A percentile compares a stretch with the other conserved stretches of the same genome.
Evolutionary conservation across 1,140 invertebrate genomes (phyloP).

Genomic region (Drosophila parabipectinata): DNA sequence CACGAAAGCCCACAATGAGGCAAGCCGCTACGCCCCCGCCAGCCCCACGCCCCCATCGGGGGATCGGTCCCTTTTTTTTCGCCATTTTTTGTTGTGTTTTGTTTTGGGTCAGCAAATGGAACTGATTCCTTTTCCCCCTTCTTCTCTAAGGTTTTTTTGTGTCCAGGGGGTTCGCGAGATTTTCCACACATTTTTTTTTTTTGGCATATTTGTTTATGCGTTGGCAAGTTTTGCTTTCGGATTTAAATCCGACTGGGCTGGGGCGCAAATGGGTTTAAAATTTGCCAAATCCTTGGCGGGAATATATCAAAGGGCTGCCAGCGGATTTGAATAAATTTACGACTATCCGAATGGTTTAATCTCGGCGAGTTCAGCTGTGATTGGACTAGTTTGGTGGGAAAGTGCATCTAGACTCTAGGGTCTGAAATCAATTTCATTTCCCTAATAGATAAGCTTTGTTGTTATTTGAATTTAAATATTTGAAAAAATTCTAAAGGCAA

Average conservation of each 20-base stretch:
- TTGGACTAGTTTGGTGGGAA: constrained; percentile 9
- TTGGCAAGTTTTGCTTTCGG: constrained; percentile 33
- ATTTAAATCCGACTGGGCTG: constrained; percentile 9
- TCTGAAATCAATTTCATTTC: constrained; percentile 10
- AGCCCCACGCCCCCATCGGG: background rate
- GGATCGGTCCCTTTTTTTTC: constrained; percentile 54
- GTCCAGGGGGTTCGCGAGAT: constrained; percentile 8
- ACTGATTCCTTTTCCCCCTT: constrained; percentile 52
- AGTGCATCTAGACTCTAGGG: background rate
- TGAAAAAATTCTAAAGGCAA: too few relatives aligned
- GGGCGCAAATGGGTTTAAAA: constrained; percentile 31
- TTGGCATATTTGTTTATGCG: constrained; percentile 41
- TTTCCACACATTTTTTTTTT: constrained; percentile 30
- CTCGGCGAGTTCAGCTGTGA: constrained; percentile 16
- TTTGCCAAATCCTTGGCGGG: constrained; percentile 37
- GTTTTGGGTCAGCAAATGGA: constrained; percentile 77
- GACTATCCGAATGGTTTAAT: constrained; percentile 29
- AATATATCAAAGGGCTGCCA: constrained; percentile 35
- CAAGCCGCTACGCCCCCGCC: constrained; percentile 15
- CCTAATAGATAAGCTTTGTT: constrained; percentile 7
- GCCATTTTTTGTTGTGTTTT: constrained; percentile 51
- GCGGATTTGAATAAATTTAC: constrained; percentile 40
- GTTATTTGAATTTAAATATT: background rate
- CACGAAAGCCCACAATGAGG: constrained; percentile 37
- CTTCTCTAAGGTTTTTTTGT: constrained; percentile 35